phyloP scores from a whole-genome alignment of 2,888 invertebrate species.

The Merodon equestris region DNA sequence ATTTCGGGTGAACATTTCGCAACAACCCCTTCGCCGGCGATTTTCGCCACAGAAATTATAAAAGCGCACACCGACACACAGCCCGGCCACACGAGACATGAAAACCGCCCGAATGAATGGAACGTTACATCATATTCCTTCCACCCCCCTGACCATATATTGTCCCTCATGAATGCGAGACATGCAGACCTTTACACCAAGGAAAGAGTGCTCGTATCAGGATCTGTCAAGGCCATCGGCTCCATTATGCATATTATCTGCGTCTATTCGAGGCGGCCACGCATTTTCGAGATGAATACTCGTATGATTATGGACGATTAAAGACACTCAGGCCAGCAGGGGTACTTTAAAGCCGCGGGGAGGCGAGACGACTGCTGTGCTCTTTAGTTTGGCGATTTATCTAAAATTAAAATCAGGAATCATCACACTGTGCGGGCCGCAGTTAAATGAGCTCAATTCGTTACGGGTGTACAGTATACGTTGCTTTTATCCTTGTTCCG shows the following conservation, averaged over 20 bases:
- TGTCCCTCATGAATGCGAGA: constrained; percentile 12
- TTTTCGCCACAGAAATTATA: constrained; percentile 62
- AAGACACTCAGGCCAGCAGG: no score
- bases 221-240: constrained; percentile 12
- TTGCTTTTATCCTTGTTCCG: constrained; percentile 47
- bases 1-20: constrained; percentile 55
- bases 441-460: constrained; percentile 46
- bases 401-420: constrained; percentile 68
- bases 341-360: no score
- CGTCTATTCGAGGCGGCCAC: constrained; percentile 18
- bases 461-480: constrained; percentile 49
- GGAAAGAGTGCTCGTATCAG: constrained; percentile 30
- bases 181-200: constrained; percentile 24
- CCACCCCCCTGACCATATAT: constrained; percentile 11
- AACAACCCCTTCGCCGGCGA: constrained; percentile 46
- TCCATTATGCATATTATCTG: constrained; percentile 39
- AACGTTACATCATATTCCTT: no score
- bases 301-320: no score
- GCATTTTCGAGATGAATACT: constrained; percentile 32
- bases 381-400: constrained; percentile 44
- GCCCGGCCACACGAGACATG: constrained; percentile 8
- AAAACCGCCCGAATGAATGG: constrained; percentile 4
- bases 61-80: constrained; percentile 8
- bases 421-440: constrained; percentile 63
- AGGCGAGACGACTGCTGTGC: neutral